Conservation (phyloP, 1,140 invertebrate genomes). For the Ylistrum balloti region DNA sequence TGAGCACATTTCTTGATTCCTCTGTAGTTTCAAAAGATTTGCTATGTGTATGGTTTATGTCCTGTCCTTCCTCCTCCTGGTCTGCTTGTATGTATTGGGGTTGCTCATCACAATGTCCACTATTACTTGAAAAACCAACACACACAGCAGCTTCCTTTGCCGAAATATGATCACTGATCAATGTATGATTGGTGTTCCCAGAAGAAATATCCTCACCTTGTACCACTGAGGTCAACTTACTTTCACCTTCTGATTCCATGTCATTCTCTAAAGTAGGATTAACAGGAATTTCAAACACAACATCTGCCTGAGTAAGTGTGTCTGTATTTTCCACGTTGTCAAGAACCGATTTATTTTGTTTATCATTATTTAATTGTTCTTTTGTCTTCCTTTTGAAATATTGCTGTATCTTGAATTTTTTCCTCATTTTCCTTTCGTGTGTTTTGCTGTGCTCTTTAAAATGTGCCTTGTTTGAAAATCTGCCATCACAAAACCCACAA, state of each 20-base stretch:
- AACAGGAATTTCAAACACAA: not conserved
- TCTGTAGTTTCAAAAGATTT: not conserved
- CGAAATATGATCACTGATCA: not conserved
- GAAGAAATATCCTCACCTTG: not conserved
- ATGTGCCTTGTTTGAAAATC: constrained; percentile 23
- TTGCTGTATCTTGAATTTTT: not conserved
- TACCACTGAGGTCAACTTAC: not conserved
- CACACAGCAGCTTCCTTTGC: not conserved
- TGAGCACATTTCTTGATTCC: not conserved
- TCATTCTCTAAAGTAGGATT: not conserved
- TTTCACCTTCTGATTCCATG: not conserved
- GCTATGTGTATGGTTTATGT: not conserved
- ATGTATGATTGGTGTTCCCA: not conserved
- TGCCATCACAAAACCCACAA: constrained; percentile 15
- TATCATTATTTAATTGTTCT: not conserved
- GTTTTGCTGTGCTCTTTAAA: constrained; percentile 32
- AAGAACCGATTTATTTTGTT: not conserved
- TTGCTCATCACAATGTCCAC: constrained; percentile 8
- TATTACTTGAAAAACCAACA: not conserved
- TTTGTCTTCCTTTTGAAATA: not conserved
- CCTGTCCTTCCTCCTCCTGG: not conserved
- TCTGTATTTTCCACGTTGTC: not conserved
- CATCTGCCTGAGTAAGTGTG: not conserved
- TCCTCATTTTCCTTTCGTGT: constrained; percentile 1
- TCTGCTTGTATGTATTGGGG: not conserved